Conservation (phyloP, 2,888 invertebrate genomes). For the Leptothorax acervorum region DNA sequence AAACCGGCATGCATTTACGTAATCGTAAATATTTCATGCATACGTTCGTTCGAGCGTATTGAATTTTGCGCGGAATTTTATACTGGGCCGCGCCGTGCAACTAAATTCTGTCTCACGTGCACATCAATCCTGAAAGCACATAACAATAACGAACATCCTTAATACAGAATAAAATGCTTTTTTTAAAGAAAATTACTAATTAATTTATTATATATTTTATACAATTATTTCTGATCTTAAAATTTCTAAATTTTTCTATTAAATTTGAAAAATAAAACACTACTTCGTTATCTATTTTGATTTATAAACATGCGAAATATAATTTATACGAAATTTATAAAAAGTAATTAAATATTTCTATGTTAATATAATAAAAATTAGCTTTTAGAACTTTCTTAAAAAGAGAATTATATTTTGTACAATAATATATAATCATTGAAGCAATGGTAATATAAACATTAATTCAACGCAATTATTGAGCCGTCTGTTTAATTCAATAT, state of each 20-base stretch:
- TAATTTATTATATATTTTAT: background rate
- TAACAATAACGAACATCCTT: background rate
- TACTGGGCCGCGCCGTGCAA: background rate
- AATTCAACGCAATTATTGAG: background rate
- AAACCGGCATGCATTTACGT: conserved; percentile 16
- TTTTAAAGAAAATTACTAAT: background rate
- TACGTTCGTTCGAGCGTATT: conserved; percentile 24
- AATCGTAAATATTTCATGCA: conserved; percentile 28
- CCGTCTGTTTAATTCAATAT: background rate
- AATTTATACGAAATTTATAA: background rate
- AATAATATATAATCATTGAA: background rate
- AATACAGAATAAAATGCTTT: background rate
- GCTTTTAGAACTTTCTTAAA: background rate
- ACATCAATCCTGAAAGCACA: background rate
- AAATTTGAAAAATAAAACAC: background rate
- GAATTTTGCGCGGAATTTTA: conserved; percentile 29
- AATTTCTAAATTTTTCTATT: background rate
- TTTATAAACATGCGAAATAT: background rate
- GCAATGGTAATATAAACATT: background rate
- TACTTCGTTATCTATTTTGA: background rate
- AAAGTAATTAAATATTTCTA: background rate
- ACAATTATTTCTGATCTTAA: background rate
- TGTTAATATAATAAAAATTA: background rate
- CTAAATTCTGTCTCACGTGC: conserved; percentile 4
- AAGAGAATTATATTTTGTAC: background rate